Percentiles rank a stretch among this genome's conserved stretches.
Evolutionary conservation across 2,888 invertebrate species (phyloP).

Genomic region (Ceriagrion tenellum): DNA sequence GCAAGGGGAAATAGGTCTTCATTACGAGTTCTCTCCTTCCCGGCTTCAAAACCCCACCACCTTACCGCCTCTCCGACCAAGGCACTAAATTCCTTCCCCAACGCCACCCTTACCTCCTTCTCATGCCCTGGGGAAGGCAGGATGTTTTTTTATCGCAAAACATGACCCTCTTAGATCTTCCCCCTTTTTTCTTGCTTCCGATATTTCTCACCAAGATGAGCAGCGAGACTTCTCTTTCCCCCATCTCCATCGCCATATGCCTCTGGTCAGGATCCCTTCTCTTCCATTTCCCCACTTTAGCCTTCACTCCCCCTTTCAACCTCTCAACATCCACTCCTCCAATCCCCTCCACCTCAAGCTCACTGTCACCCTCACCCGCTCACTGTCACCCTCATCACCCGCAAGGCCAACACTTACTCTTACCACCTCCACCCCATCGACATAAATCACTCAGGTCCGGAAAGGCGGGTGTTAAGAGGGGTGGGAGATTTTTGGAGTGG

Average conservation of each 20-base stretch:
- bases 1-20: slow-evolving; percentile 13
- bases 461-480: neutral
- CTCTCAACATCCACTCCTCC: neutral
- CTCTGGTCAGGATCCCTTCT: too few relatives aligned
- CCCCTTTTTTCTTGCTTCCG: neutral
- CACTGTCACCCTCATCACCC: neutral
- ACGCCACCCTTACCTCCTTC: neutral
- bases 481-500: neutral
- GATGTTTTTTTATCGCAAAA: neutral
- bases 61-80: neutral
- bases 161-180: neutral
- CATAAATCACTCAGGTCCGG: neutral
- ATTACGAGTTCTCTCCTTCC: neutral
- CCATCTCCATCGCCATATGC: neutral
- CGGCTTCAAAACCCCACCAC: neutral
- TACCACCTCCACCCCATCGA: neutral
- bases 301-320: neutral
- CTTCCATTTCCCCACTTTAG: neutral
- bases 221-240: neutral
- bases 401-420: neutral
- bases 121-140: neutral
- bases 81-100: neutral
- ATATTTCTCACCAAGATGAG: neutral
- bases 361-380: too few relatives aligned
- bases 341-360: neutral